Conservation (phyloP, 2,888 invertebrate species). For the Daptonema setosum region DNA sequence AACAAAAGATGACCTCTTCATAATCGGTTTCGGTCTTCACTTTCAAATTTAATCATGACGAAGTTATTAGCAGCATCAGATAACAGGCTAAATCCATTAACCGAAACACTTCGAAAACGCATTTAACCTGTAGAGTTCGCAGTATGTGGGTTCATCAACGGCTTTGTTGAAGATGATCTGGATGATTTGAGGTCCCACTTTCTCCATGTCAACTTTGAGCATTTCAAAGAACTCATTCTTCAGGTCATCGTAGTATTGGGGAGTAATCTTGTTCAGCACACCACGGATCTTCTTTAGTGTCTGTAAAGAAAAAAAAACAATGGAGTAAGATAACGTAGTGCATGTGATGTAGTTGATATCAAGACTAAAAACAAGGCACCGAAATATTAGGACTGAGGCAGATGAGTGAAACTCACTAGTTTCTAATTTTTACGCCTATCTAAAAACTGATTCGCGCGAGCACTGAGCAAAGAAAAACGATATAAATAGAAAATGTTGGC, state of each 20-base stretch:
- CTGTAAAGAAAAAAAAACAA: neutral
- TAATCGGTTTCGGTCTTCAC: no score
- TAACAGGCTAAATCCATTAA: no score
- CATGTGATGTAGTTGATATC: neutral
- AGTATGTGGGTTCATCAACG: constrained; percentile 15
- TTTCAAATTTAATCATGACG: no score
- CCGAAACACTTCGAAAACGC: neutral
- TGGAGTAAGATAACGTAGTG: neutral
- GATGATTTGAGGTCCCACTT: constrained; percentile 6
- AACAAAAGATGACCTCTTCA: no score
- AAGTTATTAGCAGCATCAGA: no score
- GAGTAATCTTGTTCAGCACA: constrained; percentile 20
- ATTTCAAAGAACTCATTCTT: constrained; percentile 11
- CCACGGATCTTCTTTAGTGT: constrained; percentile 13
- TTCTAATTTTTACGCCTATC: no score
- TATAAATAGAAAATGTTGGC: no score
- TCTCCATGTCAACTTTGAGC: constrained; percentile 6
- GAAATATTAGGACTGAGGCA: no score
- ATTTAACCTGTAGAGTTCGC: constrained; percentile 11
- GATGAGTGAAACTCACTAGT: neutral
- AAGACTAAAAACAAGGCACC: neutral
- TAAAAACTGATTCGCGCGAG: no score
- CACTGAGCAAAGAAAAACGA: no score
- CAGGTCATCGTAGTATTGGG: constrained; percentile 13
- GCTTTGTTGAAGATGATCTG: constrained; percentile 15